These are phyloP conservation scores for Augochlorella aurata DNA, from an alignment of 2,888 invertebrate genomes.

Conservation along the genomic window DNA sequence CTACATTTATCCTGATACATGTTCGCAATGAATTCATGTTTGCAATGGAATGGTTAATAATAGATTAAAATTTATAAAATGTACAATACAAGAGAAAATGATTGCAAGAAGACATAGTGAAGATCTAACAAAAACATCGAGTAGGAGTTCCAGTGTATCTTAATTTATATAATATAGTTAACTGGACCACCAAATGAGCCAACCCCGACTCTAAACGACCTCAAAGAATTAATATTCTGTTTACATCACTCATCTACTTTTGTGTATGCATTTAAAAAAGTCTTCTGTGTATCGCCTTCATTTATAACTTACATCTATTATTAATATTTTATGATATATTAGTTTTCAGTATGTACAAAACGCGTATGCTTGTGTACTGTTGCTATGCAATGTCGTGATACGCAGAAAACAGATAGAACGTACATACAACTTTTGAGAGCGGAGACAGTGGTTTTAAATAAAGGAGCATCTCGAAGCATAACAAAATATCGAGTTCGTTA, in stretches of 20 bases:
- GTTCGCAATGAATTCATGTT: slow-evolving; percentile 34
- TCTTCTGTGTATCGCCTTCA: slow-evolving; percentile 55
- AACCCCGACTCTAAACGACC: slow-evolving; percentile 69
- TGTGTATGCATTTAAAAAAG: slow-evolving; percentile 70
- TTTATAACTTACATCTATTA: slow-evolving; percentile 68
- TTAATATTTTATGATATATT: slow-evolving; percentile 79
- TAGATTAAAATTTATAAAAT: slow-evolving; percentile 49
- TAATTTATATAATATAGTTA: slow-evolving; percentile 76
- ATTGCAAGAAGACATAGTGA: slow-evolving; percentile 31
- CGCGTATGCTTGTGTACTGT: slow-evolving; percentile 70
- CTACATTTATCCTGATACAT: slow-evolving; percentile 34
- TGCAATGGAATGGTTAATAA: slow-evolving; percentile 58
- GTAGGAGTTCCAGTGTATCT: slow-evolving; percentile 74
- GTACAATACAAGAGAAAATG: slow-evolving; percentile 37
- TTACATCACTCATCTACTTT: slow-evolving; percentile 60
- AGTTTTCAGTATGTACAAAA: slow-evolving; percentile 77
- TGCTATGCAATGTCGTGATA: slow-evolving; percentile 66
- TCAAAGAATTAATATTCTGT: slow-evolving; percentile 63
- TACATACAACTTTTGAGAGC: slow-evolving; percentile 48
- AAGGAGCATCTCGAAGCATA: slow-evolving; percentile 37
- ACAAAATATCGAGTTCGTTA: slow-evolving; percentile 56
- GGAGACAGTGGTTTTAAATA: slow-evolving; percentile 58
- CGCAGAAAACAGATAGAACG: slow-evolving; percentile 70
- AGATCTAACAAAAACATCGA: slow-evolving; percentile 60
- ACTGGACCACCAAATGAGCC: slow-evolving; percentile 73